Evolutionary conservation across 2,797 vertebrate genomes (phyloP).

Genomic region (Anguilla pacifica): DNA sequence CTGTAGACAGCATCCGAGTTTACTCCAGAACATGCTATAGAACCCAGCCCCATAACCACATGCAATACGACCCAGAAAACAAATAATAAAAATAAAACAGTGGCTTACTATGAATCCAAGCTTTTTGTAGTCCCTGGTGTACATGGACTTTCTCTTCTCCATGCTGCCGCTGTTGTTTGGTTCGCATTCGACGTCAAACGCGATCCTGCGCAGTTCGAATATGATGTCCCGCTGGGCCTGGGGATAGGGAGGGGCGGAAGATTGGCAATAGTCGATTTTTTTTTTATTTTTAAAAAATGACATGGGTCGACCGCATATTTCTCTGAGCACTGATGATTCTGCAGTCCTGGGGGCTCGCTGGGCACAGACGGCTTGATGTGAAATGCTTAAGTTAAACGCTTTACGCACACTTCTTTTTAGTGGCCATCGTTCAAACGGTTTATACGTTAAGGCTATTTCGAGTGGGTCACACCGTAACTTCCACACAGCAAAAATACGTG

Average conservation of each 20-base stretch:
- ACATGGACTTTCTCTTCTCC: conserved; percentile 98
- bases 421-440: background rate
- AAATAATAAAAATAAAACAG: background rate
- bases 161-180: conserved; percentile 90
- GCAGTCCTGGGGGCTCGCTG: background rate
- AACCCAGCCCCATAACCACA: background rate
- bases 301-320: background rate
- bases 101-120: conserved; percentile 96
- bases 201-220: conserved; percentile 95
- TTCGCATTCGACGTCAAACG: conserved; percentile 91
- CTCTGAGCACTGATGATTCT: background rate
- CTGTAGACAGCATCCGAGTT: background rate
- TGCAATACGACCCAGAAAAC: background rate
- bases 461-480: background rate
- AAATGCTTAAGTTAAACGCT: background rate
- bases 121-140: conserved; percentile 97
- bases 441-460: background rate
- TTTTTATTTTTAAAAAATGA: background rate
- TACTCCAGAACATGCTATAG: background rate
- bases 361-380: background rate
- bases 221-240: conserved; percentile 98
- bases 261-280: background rate
- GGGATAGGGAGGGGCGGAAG: conserved; percentile 22
- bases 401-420: background rate
- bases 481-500: background rate